Conservation (phyloP, 1,140 invertebrate genomes). For the Philopotamus ludificatus region DNA sequence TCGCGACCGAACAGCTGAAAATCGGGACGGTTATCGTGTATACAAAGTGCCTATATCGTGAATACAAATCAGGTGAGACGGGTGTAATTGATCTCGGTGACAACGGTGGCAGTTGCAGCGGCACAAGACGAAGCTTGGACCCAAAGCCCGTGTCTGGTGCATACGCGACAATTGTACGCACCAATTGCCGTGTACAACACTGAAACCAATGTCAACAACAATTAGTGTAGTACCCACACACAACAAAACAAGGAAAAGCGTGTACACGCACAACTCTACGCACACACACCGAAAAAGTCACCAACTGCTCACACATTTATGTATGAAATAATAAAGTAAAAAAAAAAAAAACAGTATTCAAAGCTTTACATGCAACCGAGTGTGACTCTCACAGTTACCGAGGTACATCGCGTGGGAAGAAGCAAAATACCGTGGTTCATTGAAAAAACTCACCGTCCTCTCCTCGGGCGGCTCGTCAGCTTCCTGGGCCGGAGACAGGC, state of each 20-base stretch:
- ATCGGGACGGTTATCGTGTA: too few relatives aligned
- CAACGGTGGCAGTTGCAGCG: not conserved
- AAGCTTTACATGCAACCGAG: constrained; percentile 8
- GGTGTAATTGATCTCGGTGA: not conserved
- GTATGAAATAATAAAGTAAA: too few relatives aligned
- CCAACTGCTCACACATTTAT: not conserved
- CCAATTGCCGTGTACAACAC: not conserved
- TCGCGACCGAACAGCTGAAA: too few relatives aligned
- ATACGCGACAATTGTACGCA: constrained; percentile 1
- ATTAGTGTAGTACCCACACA: not conserved
- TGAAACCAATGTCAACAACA: not conserved
- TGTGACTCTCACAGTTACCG: not conserved
- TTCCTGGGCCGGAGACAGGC: constrained; percentile 37
- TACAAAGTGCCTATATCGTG: not conserved
- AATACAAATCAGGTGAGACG: not conserved
- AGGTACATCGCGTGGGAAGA: constrained; percentile 19
- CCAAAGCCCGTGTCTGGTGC: constrained; percentile 23
- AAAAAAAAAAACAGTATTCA: constrained; percentile 2
- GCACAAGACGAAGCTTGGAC: constrained; percentile 9
- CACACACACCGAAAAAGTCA: constrained; percentile 19
- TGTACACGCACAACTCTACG: constrained; percentile 26
- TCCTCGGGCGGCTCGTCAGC: constrained; percentile 28
- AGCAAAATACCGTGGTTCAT: constrained; percentile 1
- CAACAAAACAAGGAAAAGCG: constrained; percentile 32
- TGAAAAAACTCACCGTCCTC: constrained; percentile 33